These are phyloP conservation scores for Philopotamus ludificatus DNA, from an alignment of 1,140 invertebrate species.

Conservation along the genomic window DNA sequence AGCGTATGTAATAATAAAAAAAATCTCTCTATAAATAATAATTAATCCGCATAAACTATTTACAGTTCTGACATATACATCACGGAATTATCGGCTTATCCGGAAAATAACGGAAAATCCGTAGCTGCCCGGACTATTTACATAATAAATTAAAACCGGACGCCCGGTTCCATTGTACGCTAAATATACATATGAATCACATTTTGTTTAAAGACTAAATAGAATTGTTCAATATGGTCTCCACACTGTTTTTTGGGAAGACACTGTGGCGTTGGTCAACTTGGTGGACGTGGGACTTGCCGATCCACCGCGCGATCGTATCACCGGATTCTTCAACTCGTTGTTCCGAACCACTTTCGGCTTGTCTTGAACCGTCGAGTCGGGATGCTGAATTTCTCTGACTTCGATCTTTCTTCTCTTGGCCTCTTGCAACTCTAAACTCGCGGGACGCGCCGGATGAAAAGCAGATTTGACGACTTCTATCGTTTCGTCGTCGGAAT, in stretches of 20 bases:
- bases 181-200: not conserved
- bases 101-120: conserved; percentile 30
- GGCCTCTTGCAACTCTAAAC: conserved; percentile 52
- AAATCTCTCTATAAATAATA: conserved; percentile 40
- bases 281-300: conserved; percentile 61
- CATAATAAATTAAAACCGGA: conserved; percentile 30
- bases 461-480: conserved; percentile 77
- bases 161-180: conserved; percentile 7
- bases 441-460: conserved; percentile 57
- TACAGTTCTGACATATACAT: conserved; percentile 33
- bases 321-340: conserved; percentile 64
- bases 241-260: conserved; percentile 69
- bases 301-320: conserved; percentile 51
- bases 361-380: conserved; percentile 60
- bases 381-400: conserved; percentile 55
- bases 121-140: conserved; percentile 21
- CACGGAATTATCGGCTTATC: conserved; percentile 39
- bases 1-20: conserved; percentile 6
- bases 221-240: conserved; percentile 64
- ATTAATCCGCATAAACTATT: conserved; percentile 37
- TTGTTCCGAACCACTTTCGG: conserved; percentile 47
- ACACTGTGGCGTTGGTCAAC: conserved; percentile 57
- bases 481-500: conserved; percentile 65
- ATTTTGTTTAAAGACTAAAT: not conserved
- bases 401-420: conserved; percentile 44